Percentiles rank a stretch among this genome's conserved stretches.
Conservation (phyloP, 92 coral and sea anemone genomes). For the Epizoanthus rinbou region DNA sequence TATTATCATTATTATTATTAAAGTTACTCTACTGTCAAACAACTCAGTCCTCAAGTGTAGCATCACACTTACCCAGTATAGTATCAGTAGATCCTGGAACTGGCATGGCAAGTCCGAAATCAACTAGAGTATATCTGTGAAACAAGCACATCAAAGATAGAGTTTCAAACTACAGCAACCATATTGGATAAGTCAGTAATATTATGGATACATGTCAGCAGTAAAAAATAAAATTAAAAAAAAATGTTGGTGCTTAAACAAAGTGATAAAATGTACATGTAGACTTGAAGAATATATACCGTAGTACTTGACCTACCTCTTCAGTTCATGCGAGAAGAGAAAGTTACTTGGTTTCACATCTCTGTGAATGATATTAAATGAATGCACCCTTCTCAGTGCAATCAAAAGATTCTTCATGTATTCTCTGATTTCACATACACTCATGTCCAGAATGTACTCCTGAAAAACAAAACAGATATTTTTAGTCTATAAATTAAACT, state of each 20-base stretch:
- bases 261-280: no score
- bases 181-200: no score
- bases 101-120: conserved; percentile 98
- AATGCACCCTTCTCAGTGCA: conserved; percentile 90
- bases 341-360: conserved; percentile 98
- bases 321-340: conserved; percentile 76
- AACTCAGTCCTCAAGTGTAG: no score
- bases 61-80: conserved; percentile 66
- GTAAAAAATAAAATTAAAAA: no score
- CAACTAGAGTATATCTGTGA: conserved; percentile 85
- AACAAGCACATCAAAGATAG: no score
- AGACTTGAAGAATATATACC: no score
- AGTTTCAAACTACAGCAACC: no score
- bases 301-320: conserved; percentile 61
- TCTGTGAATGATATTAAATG: conserved; percentile 89
- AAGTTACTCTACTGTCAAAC: no score
- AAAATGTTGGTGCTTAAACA: no score
- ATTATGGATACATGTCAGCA: no score
- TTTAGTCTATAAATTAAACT: background rate
- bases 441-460: conserved; percentile 89
- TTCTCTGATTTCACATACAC: conserved; percentile 87
- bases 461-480: conserved; percentile 34
- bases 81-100: conserved; percentile 81
- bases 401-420: conserved; percentile 93
- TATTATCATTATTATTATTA: no score